Evolutionary conservation across 1,140 invertebrate genomes (phyloP), one percentile per base, ranked within the genome.

Genomic region (Bombus superbus): DNA sequence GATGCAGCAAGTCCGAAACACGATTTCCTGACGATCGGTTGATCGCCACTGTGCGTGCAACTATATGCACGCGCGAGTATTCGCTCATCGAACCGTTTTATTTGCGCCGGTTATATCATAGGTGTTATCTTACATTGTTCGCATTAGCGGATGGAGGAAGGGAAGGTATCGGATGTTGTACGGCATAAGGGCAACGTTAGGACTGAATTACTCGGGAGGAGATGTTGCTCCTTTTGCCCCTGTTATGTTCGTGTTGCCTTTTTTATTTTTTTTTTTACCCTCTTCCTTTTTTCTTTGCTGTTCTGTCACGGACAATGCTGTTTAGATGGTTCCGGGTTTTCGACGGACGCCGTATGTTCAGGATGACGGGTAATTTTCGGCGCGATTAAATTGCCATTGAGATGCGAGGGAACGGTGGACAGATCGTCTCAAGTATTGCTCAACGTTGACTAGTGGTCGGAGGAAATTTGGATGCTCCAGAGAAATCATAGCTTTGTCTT

Each of bases 101-200:
- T 88, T 92, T 85, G 79, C 73, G 38, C 66, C 59, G 72, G 87
- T 91, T 88, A 77, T 78, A 85, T 92, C 88, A 84, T 80, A 86
- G 91, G 91, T 93, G 90, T 93, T 93, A 84, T 90, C 79, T 93
- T 93, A 93, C 92, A 66, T 86, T 84, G 73, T 81, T 75, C 85
- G 77, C 38, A 80, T 75, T 88, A 66, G 79, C 66, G 80, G 47
- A 13, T 28, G 72, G 76, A 73, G 69, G 69, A 74, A 71, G 59
- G 79, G 75, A 81, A 59, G 88, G 73, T 93, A 92, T 93, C 92
- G 87, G 73, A 89, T 92, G 92, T 92, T 91, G 44, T 81, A 42
- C 72, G 77, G 86, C 92, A 91, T 92, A 92, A 93, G 92, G 92
- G 79, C 76, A 75, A 92, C 88, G 91, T 75, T 88, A 74, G 83